Base-by-base conservation (phyloP, 2,888 invertebrate genomes). In the Melanargia galathea region DNA sequence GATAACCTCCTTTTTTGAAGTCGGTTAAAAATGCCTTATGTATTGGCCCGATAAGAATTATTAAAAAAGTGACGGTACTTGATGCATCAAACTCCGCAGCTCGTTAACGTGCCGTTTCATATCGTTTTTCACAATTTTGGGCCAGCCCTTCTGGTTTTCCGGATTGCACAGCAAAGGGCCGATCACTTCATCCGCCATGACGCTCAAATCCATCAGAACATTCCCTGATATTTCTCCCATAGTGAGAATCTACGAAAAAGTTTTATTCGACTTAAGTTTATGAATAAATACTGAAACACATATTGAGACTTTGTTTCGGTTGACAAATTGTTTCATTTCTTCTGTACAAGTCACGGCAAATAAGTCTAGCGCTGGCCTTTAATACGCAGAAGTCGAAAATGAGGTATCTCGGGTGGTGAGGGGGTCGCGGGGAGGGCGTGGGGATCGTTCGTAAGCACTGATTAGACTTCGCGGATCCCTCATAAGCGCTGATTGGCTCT, bases 121-220 rank as follows among this genome's bases (percentile, higher is more conserved):
- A 76, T 96, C 96, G 64, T 94, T 93, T 5, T 92, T 90, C 3
- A 96, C 94, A 11, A 95, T 93, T 67, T 92, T 92, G 0, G 96
- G 96, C 96, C 96, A 96, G n/a, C 94, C 94, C 24, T 77, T 84
- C 74, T 95, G 95, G 81, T 96, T 96, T 40, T 91, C 92, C 0
- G 93, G 92, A 80, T 95, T 96, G 46, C 94, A 94, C 3, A 96
- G 84, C 43, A 96, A 77, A 0, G 96, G 96, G 7, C 95, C 93
- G 57, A 95, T 94, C 1, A 95, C 93, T 76, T 95, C 94, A 73
- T 96, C 95, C 1, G 95, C 93, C 68, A 96, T 83, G 2, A 94
- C 90, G 5, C 93, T 92, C 6, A 96, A 79, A 76, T 96, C 95
- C 72, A 95, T 94, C 8, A 96, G 83, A 0, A 95, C 93, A 75